Percentiles rank a stretch among this genome's conserved stretches.
Evolutionary conservation across 2,888 invertebrate genomes (phyloP).

Genomic region (Phanerotoma sp.): DNA sequence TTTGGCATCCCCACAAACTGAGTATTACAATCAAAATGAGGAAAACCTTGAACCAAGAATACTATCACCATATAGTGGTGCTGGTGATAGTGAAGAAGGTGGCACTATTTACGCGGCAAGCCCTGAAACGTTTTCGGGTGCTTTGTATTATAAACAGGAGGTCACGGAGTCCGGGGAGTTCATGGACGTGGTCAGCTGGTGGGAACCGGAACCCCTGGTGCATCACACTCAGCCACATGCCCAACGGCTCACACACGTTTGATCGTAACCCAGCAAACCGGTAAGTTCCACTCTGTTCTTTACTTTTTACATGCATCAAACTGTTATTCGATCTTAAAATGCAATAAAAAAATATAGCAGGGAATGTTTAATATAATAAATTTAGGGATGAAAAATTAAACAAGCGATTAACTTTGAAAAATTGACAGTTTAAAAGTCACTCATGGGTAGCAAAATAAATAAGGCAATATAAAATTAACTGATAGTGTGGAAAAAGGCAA

Average conservation of each 20-base stretch:
- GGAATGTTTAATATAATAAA: no score
- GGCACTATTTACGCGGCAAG: conserved; percentile 48
- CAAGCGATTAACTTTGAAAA: no score
- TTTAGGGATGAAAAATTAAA: no score
- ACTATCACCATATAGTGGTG: conserved; percentile 48
- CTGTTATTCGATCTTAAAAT: conserved; percentile 7
- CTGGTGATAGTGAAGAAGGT: conserved; percentile 50
- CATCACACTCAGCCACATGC: conserved; percentile 49
- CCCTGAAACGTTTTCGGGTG: conserved; percentile 50
- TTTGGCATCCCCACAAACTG: conserved; percentile 43
- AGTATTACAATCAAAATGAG: conserved; percentile 49
- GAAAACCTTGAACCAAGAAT: conserved; percentile 44
- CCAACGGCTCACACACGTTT: conserved; percentile 54
- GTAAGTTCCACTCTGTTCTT: conserved; percentile 18
- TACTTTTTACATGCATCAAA: conserved; percentile 6
- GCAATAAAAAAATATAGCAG: background rate
- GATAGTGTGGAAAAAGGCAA: no score
- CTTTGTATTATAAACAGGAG: conserved; percentile 54
- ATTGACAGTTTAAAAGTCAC: no score
- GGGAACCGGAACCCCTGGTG: conserved; percentile 55
- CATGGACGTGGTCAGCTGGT: conserved; percentile 57
- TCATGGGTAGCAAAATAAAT: no score
- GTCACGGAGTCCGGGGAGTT: conserved; percentile 50
- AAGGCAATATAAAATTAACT: no score
- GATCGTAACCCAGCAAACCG: conserved; percentile 33